Evolutionary conservation across 2,888 invertebrate genomes (phyloP).

Genomic region (Timema podura): DNA sequence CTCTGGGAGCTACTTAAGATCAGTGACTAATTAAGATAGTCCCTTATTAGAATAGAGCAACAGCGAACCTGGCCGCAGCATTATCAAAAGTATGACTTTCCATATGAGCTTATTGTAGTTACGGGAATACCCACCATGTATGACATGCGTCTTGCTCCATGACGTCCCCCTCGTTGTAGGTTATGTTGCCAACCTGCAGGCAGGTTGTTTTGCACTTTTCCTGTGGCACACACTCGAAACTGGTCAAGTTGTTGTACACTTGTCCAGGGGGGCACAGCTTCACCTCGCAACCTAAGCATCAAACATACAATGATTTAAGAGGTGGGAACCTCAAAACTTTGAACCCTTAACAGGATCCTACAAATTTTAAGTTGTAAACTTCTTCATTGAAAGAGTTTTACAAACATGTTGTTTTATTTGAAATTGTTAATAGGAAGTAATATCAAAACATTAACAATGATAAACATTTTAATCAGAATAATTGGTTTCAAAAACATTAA

Average conservation of each 20-base stretch:
- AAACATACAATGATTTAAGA: no score
- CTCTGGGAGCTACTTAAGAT: no score
- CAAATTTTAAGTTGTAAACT: no score
- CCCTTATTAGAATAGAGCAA: no score
- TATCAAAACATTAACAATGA: constrained; percentile 1
- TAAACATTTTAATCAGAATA: no score
- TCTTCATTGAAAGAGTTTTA: no score
- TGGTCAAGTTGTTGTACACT: constrained; percentile 66
- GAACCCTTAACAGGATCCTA: no score
- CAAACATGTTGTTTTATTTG: no score
- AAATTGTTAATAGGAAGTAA: not conserved
- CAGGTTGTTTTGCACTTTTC: constrained; percentile 68
- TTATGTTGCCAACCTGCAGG: constrained; percentile 59
- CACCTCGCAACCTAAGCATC: constrained; percentile 61
- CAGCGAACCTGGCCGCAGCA: no score
- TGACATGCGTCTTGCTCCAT: constrained; percentile 74
- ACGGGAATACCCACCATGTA: constrained; percentile 54
- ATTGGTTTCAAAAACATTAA: no score
- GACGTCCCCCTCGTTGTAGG: constrained; percentile 71
- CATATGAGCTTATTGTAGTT: not conserved
- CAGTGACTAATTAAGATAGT: no score
- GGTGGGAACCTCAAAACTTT: no score
- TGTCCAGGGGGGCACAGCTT: constrained; percentile 69
- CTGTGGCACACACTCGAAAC: constrained; percentile 69
- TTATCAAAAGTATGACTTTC: constrained; percentile 15